Conservation (phyloP, 30 jellyfish, hydroid and myxozoan genomes). For the Clytia hemisphaerica region DNA sequence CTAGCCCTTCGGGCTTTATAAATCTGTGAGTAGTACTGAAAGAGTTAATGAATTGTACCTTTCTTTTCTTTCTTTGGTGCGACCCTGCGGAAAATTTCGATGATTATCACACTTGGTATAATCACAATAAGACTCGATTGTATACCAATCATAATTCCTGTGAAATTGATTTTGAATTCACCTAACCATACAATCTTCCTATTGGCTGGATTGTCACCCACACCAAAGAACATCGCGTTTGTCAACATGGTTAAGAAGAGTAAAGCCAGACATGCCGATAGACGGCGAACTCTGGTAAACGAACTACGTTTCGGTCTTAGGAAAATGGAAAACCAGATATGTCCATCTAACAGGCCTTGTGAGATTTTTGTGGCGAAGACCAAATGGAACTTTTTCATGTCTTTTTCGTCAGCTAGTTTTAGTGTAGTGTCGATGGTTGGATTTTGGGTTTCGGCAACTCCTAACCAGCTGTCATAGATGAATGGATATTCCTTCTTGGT, state of each 20-base stretch:
- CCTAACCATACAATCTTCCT: slow-evolving; percentile 54
- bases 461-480: slow-evolving; percentile 55
- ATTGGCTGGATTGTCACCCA: slow-evolving; percentile 34
- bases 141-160: slow-evolving; percentile 40
- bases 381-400: slow-evolving; percentile 21
- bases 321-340: slow-evolving; percentile 47
- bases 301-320: slow-evolving; percentile 52
- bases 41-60: too few relatives aligned
- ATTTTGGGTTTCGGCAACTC: slow-evolving; percentile 45
- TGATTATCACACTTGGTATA: slow-evolving; percentile 30
- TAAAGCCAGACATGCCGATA: slow-evolving; percentile 47
- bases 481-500: slow-evolving; percentile 21
- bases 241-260: slow-evolving; percentile 56
- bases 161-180: slow-evolving; percentile 37
- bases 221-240: slow-evolving; percentile 63
- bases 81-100: slow-evolving; percentile 43
- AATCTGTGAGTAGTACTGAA: too few relatives aligned
- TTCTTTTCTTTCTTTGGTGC: too few relatives aligned
- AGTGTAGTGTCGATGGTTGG: slow-evolving; percentile 31
- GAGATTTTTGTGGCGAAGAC: slow-evolving; percentile 61
- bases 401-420: slow-evolving; percentile 27
- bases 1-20: too few relatives aligned
- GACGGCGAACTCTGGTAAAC: slow-evolving; percentile 62
- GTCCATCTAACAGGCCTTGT: slow-evolving; percentile 36
- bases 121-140: slow-evolving; percentile 54